These are phyloP conservation scores for Tinea pellionella DNA, from an alignment of 2,888 invertebrate genomes.

Conservation along the genomic window DNA sequence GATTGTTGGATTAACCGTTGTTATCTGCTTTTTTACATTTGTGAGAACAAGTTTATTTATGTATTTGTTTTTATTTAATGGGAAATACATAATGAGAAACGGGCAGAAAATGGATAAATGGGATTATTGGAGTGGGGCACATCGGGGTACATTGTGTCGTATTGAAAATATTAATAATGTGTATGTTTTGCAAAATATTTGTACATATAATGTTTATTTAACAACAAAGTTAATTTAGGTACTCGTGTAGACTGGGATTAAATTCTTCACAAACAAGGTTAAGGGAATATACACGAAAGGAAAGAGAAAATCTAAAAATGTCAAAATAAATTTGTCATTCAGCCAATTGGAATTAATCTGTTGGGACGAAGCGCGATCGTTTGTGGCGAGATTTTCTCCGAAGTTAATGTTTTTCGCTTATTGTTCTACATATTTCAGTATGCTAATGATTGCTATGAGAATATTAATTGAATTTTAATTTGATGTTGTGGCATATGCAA, in stretches of 20 bases:
- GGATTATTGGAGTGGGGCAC: no score
- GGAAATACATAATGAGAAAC: no score
- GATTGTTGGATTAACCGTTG: no score
- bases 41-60: no score
- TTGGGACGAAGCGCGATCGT: constrained; percentile 16
- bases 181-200: no score
- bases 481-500: not conserved
- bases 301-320: constrained; percentile 10
- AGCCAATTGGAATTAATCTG: constrained; percentile 26
- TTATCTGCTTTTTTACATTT: no score
- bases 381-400: not conserved
- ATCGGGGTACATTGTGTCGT: no score
- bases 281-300: constrained; percentile 6
- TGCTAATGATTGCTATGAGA: not conserved
- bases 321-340: constrained; percentile 22
- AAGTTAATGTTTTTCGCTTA: not conserved
- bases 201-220: not conserved
- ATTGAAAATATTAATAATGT: no score
- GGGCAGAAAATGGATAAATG: no score
- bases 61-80: no score
- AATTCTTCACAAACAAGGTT: constrained; percentile 25
- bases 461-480: constrained; percentile 5
- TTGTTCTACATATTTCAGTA: not conserved
- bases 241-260: constrained; percentile 23
- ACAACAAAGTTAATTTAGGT: not conserved